Conservation (phyloP, 2,888 invertebrate genomes). For the Phytoseiulus persimilis region DNA sequence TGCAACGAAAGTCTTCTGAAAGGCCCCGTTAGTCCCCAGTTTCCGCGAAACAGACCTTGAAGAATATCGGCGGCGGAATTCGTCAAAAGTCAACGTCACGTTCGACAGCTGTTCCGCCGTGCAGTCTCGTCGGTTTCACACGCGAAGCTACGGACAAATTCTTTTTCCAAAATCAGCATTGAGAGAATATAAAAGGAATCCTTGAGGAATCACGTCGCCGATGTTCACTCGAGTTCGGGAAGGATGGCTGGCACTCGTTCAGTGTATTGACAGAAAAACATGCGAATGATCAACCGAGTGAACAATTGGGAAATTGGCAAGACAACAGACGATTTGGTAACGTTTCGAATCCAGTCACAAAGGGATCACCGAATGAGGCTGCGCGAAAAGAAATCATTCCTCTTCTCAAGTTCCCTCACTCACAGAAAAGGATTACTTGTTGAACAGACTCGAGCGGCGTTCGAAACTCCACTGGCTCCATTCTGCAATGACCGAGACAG, state of each 20-base stretch:
- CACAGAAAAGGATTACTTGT: slow-evolving; percentile 34
- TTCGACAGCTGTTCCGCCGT: too few species aligned
- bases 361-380: neutral
- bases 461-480: neutral
- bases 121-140: too few species aligned
- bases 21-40: too few species aligned
- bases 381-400: neutral
- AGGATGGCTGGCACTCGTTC: neutral
- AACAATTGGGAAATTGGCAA: neutral
- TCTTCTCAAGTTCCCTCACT: neutral
- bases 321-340: neutral
- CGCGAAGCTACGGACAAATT: too few species aligned
- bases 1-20: neutral
- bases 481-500: neutral
- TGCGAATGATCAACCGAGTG: neutral
- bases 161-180: too few species aligned
- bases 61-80: too few species aligned
- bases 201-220: too few species aligned
- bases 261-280: neutral
- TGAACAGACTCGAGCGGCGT: slow-evolving; percentile 23
- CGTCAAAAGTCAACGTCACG: too few species aligned
- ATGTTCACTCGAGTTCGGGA: neutral
- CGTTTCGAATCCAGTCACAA: neutral
- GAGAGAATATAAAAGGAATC: too few species aligned
- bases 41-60: too few species aligned